phyloP scores from a whole-genome alignment of 2,113 vertebrate genomes.

The Amphilophus citrinellus region DNA sequence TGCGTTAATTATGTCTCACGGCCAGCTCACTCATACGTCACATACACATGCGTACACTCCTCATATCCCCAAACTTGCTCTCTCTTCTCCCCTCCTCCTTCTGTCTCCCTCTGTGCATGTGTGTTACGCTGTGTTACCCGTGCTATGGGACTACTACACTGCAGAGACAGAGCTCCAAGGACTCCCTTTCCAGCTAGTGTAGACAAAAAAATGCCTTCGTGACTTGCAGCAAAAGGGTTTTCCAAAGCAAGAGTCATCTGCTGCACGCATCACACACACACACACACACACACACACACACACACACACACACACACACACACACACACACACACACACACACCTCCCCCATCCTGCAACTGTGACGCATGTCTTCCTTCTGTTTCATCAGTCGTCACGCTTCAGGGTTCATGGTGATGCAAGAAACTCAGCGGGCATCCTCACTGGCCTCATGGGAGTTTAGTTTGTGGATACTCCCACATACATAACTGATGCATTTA shows the following conservation, averaged over 20 bases:
- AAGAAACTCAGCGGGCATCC: conserved; percentile 14
- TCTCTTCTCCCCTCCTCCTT: not conserved
- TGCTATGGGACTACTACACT: conserved; percentile 8
- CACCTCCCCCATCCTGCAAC: conserved; percentile 13
- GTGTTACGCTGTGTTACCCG: conserved; percentile 17
- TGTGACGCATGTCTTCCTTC: conserved; percentile 49
- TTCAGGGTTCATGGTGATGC: conserved; percentile 26
- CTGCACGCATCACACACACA: conserved; percentile 8
- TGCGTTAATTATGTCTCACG: conserved; percentile 74
- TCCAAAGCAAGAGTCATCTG: conserved; percentile 21
- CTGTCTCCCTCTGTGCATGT: not conserved
- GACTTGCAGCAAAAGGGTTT: conserved; percentile 54
- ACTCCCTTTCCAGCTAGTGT: conserved; percentile 40
- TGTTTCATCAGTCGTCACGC: conserved; percentile 36
- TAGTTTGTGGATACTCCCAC: not conserved
- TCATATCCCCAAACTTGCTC: conserved; percentile 7
- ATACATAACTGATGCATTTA: no score
- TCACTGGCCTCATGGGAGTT: not conserved
- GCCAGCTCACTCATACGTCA: conserved; percentile 49
- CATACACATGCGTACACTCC: conserved; percentile 51
- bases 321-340: not conserved
- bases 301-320: not conserved
- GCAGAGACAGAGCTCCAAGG: conserved; percentile 41
- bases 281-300: not conserved
- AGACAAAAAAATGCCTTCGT: conserved; percentile 31